Percentiles rank a stretch among this genome's conserved stretches.
Evolutionary conservation across 2,888 invertebrate species (phyloP).

Genomic region (Dicycla oo): DNA sequence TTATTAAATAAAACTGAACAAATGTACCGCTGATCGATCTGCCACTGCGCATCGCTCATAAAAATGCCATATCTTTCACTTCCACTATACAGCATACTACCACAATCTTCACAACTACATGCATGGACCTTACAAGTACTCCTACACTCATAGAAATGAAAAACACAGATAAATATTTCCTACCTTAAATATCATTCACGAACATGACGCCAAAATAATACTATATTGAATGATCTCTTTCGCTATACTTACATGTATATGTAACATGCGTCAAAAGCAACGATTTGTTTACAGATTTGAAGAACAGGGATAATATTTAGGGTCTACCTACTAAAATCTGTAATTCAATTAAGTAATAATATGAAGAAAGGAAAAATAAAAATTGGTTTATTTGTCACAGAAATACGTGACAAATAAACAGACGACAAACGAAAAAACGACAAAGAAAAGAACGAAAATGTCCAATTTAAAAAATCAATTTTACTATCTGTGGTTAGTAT

Average conservation of each 20-base stretch:
- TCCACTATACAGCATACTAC: slow-evolving; percentile 18
- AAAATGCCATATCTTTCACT: background rate
- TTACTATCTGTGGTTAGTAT: background rate
- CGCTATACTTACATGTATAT: slow-evolving; percentile 23
- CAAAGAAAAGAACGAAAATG: background rate
- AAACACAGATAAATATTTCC: background rate
- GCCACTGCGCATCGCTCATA: background rate
- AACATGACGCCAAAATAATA: background rate
- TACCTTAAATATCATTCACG: background rate
- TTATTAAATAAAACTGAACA: slow-evolving; percentile 10
- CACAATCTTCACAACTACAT: slow-evolving; percentile 10
- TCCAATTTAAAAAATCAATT: slow-evolving; percentile 6
- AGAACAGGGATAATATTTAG: background rate
- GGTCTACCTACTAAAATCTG: background rate
- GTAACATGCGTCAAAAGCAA: slow-evolving; percentile 10
- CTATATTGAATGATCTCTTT: background rate
- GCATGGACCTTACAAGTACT: background rate
- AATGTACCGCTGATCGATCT: background rate
- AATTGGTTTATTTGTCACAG: no score
- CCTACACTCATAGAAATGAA: slow-evolving; percentile 2
- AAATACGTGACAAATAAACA: background rate
- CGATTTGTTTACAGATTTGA: background rate
- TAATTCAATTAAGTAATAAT: background rate
- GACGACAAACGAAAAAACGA: background rate
- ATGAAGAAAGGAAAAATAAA: background rate